phyloP scores from a whole-genome alignment of 2,888 invertebrate species.

The Chloromyia formosa region DNA sequence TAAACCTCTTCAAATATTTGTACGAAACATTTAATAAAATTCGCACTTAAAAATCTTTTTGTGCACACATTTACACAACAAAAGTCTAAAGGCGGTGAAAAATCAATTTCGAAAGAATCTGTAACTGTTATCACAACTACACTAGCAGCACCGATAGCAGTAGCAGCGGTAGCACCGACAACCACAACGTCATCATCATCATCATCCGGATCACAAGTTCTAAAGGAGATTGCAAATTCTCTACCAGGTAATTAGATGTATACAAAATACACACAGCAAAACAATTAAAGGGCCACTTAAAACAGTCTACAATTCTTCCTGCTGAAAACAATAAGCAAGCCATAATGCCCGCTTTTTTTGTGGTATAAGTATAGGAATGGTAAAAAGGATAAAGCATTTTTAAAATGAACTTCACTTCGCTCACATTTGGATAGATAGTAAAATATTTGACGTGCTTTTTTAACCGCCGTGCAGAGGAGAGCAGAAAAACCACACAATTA shows the following conservation, averaged over 20 bases:
- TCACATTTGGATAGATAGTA: too few relatives aligned
- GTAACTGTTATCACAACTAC: constrained; percentile 42
- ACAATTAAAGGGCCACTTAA: too few relatives aligned
- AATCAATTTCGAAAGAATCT: constrained; percentile 44
- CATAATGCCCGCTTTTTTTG: too few relatives aligned
- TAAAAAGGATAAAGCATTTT: too few relatives aligned
- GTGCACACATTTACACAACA: constrained; percentile 4
- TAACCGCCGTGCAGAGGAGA: too few relatives aligned
- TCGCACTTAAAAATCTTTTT: constrained; percentile 20
- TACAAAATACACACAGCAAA: too few relatives aligned
- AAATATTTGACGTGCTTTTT: too few relatives aligned
- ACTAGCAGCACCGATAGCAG: not conserved
- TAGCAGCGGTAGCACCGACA: constrained; percentile 53
- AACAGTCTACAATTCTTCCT: too few relatives aligned
- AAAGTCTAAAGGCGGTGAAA: constrained; percentile 46
- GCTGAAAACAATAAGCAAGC: too few relatives aligned
- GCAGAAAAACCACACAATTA: too few relatives aligned
- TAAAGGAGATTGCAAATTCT: constrained; percentile 71
- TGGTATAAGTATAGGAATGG: too few relatives aligned
- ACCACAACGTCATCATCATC: constrained; percentile 25
- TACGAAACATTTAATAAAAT: constrained; percentile 20
- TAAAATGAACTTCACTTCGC: too few relatives aligned
- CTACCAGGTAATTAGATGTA: constrained; percentile 66
- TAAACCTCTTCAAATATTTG: not conserved
- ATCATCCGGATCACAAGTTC: constrained; percentile 53